Conservation (phyloP, 2,113 vertebrate genomes). For the Pelobates fuscus region DNA sequence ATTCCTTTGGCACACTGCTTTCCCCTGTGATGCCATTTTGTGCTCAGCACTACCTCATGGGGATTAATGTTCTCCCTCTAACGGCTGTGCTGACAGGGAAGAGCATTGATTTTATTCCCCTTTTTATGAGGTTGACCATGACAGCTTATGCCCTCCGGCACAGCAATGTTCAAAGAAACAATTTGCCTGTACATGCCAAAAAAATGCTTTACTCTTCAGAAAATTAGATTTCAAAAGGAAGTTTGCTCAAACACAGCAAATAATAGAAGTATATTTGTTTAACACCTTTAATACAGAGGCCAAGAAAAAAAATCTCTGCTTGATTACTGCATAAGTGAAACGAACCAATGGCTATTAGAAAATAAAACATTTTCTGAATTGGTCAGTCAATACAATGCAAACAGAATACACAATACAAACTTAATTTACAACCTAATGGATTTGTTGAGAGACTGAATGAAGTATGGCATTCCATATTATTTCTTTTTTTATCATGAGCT, state of each 20-base stretch:
- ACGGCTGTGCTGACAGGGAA: conserved; percentile 51
- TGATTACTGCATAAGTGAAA: neutral
- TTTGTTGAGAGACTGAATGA: too few relatives aligned
- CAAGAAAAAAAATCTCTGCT: neutral
- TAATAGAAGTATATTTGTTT: conserved; percentile 32
- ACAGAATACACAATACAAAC: neutral
- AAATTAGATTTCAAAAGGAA: conserved; percentile 30
- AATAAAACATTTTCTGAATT: neutral
- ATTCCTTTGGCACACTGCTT: conserved; percentile 37
- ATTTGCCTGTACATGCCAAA: conserved; percentile 41
- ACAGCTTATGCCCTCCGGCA: conserved; percentile 46
- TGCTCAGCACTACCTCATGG: conserved; percentile 37
- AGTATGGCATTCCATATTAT: too few relatives aligned
- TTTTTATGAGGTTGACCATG: conserved; percentile 50
- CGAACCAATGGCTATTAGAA: neutral
- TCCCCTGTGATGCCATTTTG: conserved; percentile 48
- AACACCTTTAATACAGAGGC: neutral
- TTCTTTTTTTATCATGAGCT: too few relatives aligned
- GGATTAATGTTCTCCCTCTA: conserved; percentile 41
- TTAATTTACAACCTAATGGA: neutral
- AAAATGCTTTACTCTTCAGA: conserved; percentile 33
- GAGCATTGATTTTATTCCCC: conserved; percentile 49
- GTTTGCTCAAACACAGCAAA: conserved; percentile 28
- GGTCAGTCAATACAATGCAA: neutral
- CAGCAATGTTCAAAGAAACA: conserved; percentile 46